Evolutionary conservation across 2,113 vertebrate genomes (phyloP), one percentile per base, ranked within the genome.

Genomic region (Hemicordylus capensis): DNA sequence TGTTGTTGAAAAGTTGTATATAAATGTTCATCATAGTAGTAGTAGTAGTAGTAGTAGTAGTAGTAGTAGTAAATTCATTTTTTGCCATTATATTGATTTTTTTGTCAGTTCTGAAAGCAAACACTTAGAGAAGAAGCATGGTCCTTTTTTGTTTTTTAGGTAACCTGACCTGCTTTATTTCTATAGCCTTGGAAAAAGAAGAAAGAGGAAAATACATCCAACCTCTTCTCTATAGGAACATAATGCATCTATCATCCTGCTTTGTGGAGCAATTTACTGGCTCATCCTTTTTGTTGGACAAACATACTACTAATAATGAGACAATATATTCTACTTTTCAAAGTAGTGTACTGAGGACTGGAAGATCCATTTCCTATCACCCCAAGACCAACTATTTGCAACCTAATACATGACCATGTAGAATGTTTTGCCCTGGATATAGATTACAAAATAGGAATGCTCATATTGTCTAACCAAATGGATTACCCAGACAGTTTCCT

Each of bases 401-500:
- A 11, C 51, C 59, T 34, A 83, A 63, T 51, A 51, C 48, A 51
- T 4, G 76, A 58, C 26, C 59, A 46, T 76, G 80, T 59, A 31
- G 12, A 3, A 6, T 83, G 63, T 37, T 64, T 86, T 66, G 69
- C 77, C 42, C 81, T 83, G 66, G 80, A 82, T 76, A 85, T 0
- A 87, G 56, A 87, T 73, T 83, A 83, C 72, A 84, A 56, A 3
- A 37, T 76, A 2, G 69, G 88, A 86, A 92, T 26, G 77, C 2
- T 51, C 5, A 31, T 17, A 63, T 89, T 86, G 86, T 48, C 31
- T 2, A 39, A 26, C 28, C 20, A 3, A 89, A 89, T 37, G n/a
- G 28, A 80, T 86, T 85, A 28, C 1, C 0, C 74, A 74, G 59
- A 81, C 15, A 34, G 72, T 83, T 56, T 84, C 44, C 42, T 79